A percentile compares a stretch with the other conserved stretches of the same genome.
Conservation (phyloP, 2,113 vertebrate species). For the Uropsilus gracilis region DNA sequence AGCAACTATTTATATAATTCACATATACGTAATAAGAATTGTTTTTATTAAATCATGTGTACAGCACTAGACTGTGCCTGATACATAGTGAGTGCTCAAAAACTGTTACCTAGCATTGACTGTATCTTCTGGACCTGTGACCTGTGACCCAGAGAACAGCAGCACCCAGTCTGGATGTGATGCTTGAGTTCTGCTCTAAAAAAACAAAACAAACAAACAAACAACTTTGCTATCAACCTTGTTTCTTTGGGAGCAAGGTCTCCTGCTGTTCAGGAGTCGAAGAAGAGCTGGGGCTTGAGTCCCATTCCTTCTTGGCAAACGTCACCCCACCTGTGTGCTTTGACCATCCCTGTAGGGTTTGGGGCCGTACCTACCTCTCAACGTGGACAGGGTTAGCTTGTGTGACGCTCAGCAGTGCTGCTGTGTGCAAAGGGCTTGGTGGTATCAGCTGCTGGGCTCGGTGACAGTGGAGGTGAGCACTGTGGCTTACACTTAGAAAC, state of each 20-base stretch:
- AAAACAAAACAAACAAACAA: background rate
- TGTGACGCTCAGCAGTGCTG: background rate
- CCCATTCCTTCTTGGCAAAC: background rate
- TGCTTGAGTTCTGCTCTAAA: background rate
- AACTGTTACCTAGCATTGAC: background rate
- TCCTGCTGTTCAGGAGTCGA: background rate
- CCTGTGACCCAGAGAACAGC: too few relatives aligned
- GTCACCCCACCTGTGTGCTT: background rate
- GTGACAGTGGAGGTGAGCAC: constrained; percentile 1
- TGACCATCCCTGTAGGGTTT: background rate
- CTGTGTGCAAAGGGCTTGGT: background rate
- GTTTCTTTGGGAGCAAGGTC: constrained; percentile 9
- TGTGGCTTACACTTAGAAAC: constrained; percentile 36
- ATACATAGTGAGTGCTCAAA: background rate
- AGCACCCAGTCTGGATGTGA: background rate
- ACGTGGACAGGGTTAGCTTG: background rate
- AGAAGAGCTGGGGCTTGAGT: background rate
- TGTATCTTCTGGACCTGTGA: background rate
- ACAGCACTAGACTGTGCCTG: background rate
- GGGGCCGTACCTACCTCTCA: background rate
- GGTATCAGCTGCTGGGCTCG: constrained; percentile 46
- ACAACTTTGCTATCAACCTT: background rate
- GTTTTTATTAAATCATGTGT: background rate
- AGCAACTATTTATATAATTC: background rate
- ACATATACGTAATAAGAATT: background rate